Evolutionary conservation across 2,113 vertebrate species (phyloP).

Genomic region (Octodon degus): DNA sequence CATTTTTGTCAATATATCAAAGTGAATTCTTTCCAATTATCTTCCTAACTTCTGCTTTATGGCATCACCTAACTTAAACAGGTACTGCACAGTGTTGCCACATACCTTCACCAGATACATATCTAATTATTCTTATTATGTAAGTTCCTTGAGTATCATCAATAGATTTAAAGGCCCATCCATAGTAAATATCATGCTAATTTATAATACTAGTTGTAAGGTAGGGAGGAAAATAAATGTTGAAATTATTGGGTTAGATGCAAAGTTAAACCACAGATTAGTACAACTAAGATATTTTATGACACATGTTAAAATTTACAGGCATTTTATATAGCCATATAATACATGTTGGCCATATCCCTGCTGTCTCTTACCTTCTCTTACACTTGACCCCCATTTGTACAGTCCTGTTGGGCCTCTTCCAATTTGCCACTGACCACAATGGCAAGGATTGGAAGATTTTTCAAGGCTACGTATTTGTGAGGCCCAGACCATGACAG

Average conservation of each 20-base stretch:
- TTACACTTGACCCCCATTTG: not conserved
- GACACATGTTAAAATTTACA: not conserved
- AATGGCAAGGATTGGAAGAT: not conserved
- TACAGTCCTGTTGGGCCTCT: not conserved
- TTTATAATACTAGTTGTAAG: not conserved
- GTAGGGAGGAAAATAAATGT: no score
- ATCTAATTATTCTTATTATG: not conserved
- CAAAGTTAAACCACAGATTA: not conserved
- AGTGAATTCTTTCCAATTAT: not conserved
- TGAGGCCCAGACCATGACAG: not conserved
- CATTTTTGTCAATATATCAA: not conserved
- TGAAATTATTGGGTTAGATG: not conserved
- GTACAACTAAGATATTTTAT: not conserved
- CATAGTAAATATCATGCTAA: not conserved
- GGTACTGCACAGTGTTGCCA: not conserved
- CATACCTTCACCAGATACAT: not conserved
- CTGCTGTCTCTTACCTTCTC: not conserved
- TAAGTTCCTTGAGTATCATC: not conserved
- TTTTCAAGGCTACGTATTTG: not conserved
- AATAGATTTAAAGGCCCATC: not conserved
- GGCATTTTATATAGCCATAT: not conserved
- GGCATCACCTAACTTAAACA: not conserved
- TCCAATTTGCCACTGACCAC: not conserved
- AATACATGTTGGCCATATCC: not conserved
- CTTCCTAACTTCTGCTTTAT: not conserved